Conservation (phyloP, 2,888 invertebrate genomes). For the Camptogramma bilineatum region DNA sequence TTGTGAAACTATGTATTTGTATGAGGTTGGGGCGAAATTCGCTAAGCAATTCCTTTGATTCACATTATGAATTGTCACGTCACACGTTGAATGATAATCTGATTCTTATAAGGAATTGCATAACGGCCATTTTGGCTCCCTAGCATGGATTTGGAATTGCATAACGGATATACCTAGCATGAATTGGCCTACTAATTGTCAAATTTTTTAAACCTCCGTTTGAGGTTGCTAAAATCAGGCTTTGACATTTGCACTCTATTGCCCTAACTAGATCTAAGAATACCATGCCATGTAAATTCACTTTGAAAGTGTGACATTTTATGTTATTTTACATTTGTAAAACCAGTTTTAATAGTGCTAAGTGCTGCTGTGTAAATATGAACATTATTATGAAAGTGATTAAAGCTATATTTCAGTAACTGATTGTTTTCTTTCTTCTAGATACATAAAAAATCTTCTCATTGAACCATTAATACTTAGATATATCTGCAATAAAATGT, state of each 20-base stretch:
- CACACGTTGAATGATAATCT: too few relatives aligned
- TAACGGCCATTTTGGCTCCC: too few relatives aligned
- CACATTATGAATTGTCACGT: background rate
- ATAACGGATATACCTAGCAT: background rate
- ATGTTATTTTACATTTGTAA: slow-evolving; percentile 78
- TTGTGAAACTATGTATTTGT: background rate
- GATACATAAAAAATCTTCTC: too few relatives aligned
- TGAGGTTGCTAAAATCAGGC: background rate
- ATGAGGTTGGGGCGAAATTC: background rate
- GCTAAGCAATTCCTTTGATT: background rate
- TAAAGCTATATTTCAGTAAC: slow-evolving; percentile 83
- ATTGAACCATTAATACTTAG: too few relatives aligned
- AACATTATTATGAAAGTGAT: slow-evolving; percentile 79
- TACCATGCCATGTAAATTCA: slow-evolving; percentile 38
- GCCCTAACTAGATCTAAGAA: slow-evolving; percentile 5
- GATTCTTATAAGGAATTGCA: too few relatives aligned
- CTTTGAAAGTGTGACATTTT: slow-evolving; percentile 65
- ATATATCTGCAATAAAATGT: too few relatives aligned
- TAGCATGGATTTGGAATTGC: background rate
- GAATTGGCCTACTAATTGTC: background rate
- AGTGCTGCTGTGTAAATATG: slow-evolving; percentile 78
- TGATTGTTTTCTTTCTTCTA: slow-evolving; percentile 23
- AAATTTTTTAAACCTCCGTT: background rate
- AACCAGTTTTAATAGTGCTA: slow-evolving; percentile 77
- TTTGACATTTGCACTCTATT: background rate